phyloP scores from a whole-genome alignment of 2,888 invertebrate species.

The Ophion obscuratus region DNA sequence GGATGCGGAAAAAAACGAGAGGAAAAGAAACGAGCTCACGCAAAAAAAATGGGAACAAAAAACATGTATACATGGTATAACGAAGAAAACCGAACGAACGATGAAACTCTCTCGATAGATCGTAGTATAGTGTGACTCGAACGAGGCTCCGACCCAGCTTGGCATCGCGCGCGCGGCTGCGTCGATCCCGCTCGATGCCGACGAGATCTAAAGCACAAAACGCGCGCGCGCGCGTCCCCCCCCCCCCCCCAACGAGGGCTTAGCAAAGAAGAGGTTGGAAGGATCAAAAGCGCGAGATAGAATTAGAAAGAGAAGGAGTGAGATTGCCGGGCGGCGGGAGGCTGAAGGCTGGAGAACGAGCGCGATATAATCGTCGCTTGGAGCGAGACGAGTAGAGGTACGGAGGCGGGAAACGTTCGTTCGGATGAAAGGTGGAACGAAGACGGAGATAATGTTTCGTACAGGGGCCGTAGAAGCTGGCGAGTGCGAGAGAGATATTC shows the following conservation, averaged over 20 bases:
- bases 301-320: constrained; percentile 26
- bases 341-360: constrained; percentile 23
- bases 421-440: constrained; percentile 24
- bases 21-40: constrained; percentile 15
- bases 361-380: constrained; percentile 54
- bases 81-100: constrained; percentile 51
- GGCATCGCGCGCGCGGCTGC: constrained; percentile 66
- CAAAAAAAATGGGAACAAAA: constrained; percentile 4
- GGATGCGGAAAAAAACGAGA: background rate
- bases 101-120: constrained; percentile 59
- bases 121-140: constrained; percentile 49
- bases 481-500: constrained; percentile 65
- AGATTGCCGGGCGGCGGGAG: constrained; percentile 2
- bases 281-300: constrained; percentile 63
- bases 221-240: constrained; percentile 37
- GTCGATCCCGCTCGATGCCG: constrained; percentile 61
- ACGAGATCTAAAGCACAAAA: constrained; percentile 61
- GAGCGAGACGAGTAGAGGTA: constrained; percentile 35
- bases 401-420: constrained; percentile 29
- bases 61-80: background rate
- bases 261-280: constrained; percentile 30
- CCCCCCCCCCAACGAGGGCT: constrained; percentile 25
- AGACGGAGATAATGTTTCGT: constrained; percentile 53
- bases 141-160: constrained; percentile 51
- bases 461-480: constrained; percentile 34